These are phyloP conservation scores for Theodoxus fluviatilis DNA, from an alignment of 2,888 invertebrate species.

Conservation along the genomic window DNA sequence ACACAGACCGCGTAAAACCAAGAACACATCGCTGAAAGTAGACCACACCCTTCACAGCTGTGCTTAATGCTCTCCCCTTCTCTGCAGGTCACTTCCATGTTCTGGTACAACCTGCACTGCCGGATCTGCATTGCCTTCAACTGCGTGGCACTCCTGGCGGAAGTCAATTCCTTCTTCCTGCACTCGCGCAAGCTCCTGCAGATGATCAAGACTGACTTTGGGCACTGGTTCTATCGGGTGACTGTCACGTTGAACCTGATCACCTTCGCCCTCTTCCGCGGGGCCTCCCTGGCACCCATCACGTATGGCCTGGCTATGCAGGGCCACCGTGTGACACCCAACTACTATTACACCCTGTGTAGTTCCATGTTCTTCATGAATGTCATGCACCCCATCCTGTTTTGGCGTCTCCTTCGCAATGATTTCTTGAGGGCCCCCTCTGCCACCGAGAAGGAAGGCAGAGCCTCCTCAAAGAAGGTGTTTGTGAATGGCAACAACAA, in stretches of 20 bases:
- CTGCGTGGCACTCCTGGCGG: conserved; percentile 58
- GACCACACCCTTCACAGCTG: background rate
- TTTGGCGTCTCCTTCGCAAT: conserved; percentile 59
- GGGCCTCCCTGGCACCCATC: conserved; percentile 43
- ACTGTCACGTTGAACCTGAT: conserved; percentile 52
- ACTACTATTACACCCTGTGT: conserved; percentile 45
- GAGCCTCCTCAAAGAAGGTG: background rate
- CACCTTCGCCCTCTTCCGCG: conserved; percentile 59
- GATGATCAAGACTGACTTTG: conserved; percentile 50
- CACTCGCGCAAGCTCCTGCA: conserved; percentile 64
- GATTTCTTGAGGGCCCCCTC: conserved; percentile 49
- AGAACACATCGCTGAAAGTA: background rate
- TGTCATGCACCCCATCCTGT: conserved; percentile 58
- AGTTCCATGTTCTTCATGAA: conserved; percentile 53
- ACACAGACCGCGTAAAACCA: conserved; percentile 2
- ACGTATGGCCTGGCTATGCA: conserved; percentile 47
- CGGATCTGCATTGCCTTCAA: conserved; percentile 58
- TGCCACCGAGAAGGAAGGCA: background rate
- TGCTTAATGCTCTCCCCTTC: background rate
- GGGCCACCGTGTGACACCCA: conserved; percentile 41
- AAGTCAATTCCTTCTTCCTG: conserved; percentile 64
- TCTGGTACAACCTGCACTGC: conserved; percentile 57
- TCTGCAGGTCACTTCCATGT: conserved; percentile 58
- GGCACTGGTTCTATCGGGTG: conserved; percentile 48
- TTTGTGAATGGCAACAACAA: conserved; percentile 23